Conservation (phyloP, 2,888 invertebrate genomes). For the Caenorhabditis angaria region DNA sequence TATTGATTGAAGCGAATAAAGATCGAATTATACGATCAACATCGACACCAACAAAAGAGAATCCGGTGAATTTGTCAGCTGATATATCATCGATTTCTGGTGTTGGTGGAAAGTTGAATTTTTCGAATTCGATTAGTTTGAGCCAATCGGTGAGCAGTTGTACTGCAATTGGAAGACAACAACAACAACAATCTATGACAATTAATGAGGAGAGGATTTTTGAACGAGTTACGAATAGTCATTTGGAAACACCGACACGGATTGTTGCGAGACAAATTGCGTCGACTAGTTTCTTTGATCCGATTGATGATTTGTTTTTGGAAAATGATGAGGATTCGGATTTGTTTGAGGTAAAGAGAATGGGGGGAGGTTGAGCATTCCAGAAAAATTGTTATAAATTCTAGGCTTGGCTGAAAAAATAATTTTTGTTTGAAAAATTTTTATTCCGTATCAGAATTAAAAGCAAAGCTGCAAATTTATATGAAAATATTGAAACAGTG, state of each 20-base stretch:
- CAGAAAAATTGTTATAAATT: too few species aligned
- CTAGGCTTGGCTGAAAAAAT: too few species aligned
- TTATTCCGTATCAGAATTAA: too few species aligned
- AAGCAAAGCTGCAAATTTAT: too few species aligned
- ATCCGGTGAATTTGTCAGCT: conserved; percentile 11
- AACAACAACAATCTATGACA: too few species aligned
- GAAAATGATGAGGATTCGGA: not conserved
- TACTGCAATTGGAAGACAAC: too few species aligned
- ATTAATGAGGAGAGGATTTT: too few species aligned
- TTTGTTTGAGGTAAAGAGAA: not conserved
- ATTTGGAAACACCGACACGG: not conserved
- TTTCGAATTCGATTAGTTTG: not conserved
- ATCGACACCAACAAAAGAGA: conserved; percentile 29
- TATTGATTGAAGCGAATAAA: not conserved
- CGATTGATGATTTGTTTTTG: not conserved
- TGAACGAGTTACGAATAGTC: too few species aligned
- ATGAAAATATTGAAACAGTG: too few species aligned
- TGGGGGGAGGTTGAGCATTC: not conserved
- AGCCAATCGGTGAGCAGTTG: too few species aligned
- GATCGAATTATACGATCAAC: conserved; percentile 22
- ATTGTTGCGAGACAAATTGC: not conserved
- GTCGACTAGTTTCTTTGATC: not conserved
- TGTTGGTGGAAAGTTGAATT: conserved; percentile 21
- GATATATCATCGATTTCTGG: conserved; percentile 41
- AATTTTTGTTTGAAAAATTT: too few species aligned